Conservation (phyloP, 2,888 invertebrate species). For the Melanchra persicariae region DNA sequence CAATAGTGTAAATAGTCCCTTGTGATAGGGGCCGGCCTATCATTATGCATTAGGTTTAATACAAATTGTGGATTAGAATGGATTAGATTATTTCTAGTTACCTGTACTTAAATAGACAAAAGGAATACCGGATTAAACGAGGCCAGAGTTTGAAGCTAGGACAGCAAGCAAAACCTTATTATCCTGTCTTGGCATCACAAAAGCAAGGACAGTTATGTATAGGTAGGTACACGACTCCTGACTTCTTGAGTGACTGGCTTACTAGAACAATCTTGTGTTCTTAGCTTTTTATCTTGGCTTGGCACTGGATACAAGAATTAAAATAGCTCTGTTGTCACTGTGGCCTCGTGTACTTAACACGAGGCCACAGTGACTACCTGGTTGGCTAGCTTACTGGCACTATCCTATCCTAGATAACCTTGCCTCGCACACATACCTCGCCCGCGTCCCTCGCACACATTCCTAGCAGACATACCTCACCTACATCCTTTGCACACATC, state of each 20-base stretch:
- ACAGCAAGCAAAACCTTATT: background rate
- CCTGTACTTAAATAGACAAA: background rate
- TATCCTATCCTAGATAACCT: too few species aligned
- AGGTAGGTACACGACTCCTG: background rate
- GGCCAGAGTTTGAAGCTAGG: background rate
- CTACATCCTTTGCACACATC: too few species aligned
- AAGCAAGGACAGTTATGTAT: background rate
- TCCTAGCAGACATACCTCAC: too few species aligned
- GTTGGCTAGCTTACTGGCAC: too few species aligned
- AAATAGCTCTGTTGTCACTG: too few species aligned
- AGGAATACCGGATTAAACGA: background rate
- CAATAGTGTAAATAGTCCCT: conserved; percentile 3
- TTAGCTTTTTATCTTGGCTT: background rate
- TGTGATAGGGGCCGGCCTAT: background rate
- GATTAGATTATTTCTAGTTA: background rate
- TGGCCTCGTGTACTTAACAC: too few species aligned
- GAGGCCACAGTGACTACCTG: too few species aligned
- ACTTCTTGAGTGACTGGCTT: background rate
- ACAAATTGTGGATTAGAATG: conserved; percentile 18
- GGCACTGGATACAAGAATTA: too few species aligned
- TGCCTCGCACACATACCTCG: too few species aligned
- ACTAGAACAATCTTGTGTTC: background rate
- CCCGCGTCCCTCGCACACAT: too few species aligned
- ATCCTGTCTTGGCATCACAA: background rate
- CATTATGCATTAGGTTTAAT: conserved; percentile 36